Evolutionary conservation across 2,113 vertebrate genomes (phyloP).

Genomic region (Clarias gariepinus): DNA sequence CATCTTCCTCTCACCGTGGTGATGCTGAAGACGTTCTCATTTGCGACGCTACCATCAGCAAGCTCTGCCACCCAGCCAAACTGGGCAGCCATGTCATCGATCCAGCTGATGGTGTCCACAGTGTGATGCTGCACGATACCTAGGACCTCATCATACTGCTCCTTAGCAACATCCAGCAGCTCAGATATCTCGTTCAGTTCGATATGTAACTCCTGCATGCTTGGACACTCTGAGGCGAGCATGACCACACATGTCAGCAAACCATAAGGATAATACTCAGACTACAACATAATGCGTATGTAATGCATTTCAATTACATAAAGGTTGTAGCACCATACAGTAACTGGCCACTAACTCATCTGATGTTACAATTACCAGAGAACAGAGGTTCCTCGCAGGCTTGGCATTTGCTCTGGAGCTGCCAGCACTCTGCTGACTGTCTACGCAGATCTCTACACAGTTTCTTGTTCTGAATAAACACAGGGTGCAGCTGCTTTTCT

Average conservation of each 20-base stretch:
- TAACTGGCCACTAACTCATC: background rate
- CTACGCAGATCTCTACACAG: constrained; percentile 74
- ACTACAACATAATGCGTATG: background rate
- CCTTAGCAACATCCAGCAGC: constrained; percentile 78
- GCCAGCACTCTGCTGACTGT: constrained; percentile 82
- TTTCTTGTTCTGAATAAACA: constrained; percentile 64
- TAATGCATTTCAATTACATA: background rate
- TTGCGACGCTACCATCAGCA: constrained; percentile 60
- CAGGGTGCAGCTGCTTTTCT: constrained; percentile 60
- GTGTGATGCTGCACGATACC: constrained; percentile 80
- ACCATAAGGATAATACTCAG: too few relatives aligned
- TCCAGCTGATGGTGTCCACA: constrained; percentile 77
- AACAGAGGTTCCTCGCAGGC: constrained; percentile 80
- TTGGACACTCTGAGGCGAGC: constrained; percentile 77
- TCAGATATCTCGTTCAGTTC: constrained; percentile 81
- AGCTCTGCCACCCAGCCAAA: constrained; percentile 86
- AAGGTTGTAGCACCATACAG: background rate
- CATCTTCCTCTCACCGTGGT: constrained; percentile 69
- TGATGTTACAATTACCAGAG: constrained; percentile 70
- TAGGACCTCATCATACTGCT: constrained; percentile 84
- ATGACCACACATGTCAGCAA: background rate
- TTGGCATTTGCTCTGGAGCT: constrained; percentile 81
- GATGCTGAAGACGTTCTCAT: constrained; percentile 76
- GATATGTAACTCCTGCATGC: constrained; percentile 76
- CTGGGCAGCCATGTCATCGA: constrained; percentile 80